phyloP scores from a whole-genome alignment of 1,140 invertebrate genomes.

The Ceratina australensis region DNA sequence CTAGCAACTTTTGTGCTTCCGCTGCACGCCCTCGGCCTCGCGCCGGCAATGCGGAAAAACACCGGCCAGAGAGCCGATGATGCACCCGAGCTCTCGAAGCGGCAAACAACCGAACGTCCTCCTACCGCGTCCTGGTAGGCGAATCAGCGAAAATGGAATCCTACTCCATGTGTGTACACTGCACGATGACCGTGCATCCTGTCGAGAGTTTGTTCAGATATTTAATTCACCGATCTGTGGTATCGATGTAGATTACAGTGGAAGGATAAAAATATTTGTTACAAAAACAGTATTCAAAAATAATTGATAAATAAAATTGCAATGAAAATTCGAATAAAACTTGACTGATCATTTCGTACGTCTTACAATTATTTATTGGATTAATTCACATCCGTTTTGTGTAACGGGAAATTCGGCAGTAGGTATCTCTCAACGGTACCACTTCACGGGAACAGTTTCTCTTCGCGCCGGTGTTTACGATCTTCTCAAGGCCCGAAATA shows the following conservation, averaged over 20 bases:
- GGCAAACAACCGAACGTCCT: slow-evolving; percentile 2
- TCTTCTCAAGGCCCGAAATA: slow-evolving; percentile 10
- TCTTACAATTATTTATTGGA: background rate
- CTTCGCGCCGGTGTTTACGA: slow-evolving; percentile 15
- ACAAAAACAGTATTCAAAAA: too few relatives aligned
- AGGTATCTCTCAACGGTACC: background rate
- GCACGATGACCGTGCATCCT: too few relatives aligned
- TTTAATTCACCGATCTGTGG: too few relatives aligned
- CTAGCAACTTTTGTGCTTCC: slow-evolving; percentile 49
- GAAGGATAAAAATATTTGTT: too few relatives aligned
- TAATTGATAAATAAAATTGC: too few relatives aligned
- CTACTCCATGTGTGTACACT: too few relatives aligned
- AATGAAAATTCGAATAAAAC: too few relatives aligned
- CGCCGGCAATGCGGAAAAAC: slow-evolving; percentile 55
- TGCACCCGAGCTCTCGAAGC: slow-evolving; percentile 46
- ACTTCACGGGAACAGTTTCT: background rate
- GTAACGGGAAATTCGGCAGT: background rate
- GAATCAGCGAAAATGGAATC: slow-evolving; percentile 42
- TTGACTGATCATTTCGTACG: too few relatives aligned
- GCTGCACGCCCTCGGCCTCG: slow-evolving; percentile 26
- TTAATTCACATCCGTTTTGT: background rate
- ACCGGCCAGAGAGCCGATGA: slow-evolving; percentile 26
- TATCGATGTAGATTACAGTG: too few relatives aligned
- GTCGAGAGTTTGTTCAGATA: too few relatives aligned
- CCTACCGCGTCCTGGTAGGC: background rate